phyloP scores from a whole-genome alignment of 2,888 invertebrate genomes.

The Amorpha juglandis region DNA sequence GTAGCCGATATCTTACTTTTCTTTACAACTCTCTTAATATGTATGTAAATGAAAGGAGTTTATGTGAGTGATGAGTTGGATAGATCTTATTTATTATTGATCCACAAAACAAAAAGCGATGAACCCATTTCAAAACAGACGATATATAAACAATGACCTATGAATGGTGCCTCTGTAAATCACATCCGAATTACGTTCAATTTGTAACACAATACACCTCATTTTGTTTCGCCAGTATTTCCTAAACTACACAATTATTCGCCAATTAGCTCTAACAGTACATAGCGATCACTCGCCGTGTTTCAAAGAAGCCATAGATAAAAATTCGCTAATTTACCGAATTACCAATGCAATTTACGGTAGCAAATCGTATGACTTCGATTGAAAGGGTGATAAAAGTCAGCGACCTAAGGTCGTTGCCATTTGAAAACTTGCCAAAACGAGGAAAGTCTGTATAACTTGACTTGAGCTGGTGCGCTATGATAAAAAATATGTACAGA shows the following conservation, averaged over 20 bases:
- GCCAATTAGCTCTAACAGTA: not conserved
- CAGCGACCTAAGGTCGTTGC: constrained; percentile 40
- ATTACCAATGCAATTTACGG: constrained; percentile 19
- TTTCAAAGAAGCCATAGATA: constrained; percentile 1
- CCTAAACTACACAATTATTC: not conserved
- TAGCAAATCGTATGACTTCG: constrained; percentile 37
- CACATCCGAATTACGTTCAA: not conserved
- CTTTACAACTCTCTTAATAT: too few relatives aligned
- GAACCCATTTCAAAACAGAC: too few relatives aligned
- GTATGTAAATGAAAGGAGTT: too few relatives aligned
- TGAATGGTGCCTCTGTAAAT: not conserved
- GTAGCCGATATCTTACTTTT: too few relatives aligned
- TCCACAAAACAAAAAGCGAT: too few relatives aligned
- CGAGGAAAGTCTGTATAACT: constrained; percentile 30
- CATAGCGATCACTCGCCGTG: not conserved
- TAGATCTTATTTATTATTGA: too few relatives aligned
- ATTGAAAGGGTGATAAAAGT: constrained; percentile 37
- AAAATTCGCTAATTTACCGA: not conserved
- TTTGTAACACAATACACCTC: not conserved
- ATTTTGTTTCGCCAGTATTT: not conserved
- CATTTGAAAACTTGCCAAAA: constrained; percentile 40
- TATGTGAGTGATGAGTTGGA: too few relatives aligned
- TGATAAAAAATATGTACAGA: constrained; percentile 18
- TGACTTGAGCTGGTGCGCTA: constrained; percentile 16
- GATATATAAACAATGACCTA: not conserved